phyloP scores from a whole-genome alignment of 2,888 invertebrate species.

The Plebejus argus region DNA sequence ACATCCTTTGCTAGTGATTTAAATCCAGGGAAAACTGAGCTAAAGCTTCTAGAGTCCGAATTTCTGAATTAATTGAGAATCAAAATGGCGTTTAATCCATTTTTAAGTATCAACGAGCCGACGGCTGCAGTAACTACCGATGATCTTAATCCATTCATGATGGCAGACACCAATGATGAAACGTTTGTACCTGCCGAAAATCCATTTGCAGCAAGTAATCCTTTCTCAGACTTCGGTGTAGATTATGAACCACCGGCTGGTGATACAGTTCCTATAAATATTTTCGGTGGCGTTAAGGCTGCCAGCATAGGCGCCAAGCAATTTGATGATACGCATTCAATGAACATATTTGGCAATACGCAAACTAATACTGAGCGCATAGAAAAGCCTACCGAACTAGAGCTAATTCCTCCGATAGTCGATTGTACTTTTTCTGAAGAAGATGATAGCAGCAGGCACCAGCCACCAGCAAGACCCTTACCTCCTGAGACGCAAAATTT shows the following conservation, averaged over 20 bases:
- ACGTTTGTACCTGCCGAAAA: slow-evolving; percentile 77
- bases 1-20: slow-evolving; percentile 89
- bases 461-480: slow-evolving; percentile 81
- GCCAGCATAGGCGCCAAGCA: slow-evolving; percentile 61
- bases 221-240: slow-evolving; percentile 83
- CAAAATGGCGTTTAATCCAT: slow-evolving; percentile 89
- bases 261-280: slow-evolving; percentile 67
- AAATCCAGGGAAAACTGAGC: slow-evolving; percentile 88
- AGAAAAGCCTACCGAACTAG: slow-evolving; percentile 67
- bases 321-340: slow-evolving; percentile 51
- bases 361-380: slow-evolving; percentile 50
- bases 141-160: slow-evolving; percentile 86
- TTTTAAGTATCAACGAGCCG: slow-evolving; percentile 87
- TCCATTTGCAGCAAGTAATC: slow-evolving; percentile 87
- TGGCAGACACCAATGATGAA: slow-evolving; percentile 67
- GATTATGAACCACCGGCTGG: slow-evolving; percentile 62
- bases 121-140: slow-evolving; percentile 72
- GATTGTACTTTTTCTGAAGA: slow-evolving; percentile 51
- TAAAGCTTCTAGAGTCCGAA: slow-evolving; percentile 89
- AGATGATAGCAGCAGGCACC: slow-evolving; percentile 45
- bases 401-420: slow-evolving; percentile 57
- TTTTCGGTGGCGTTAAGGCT: slow-evolving; percentile 66
- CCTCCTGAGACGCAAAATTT: slow-evolving; percentile 92
- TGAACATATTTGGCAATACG: slow-evolving; percentile 53
- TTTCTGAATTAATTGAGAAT: slow-evolving; percentile 61